Base-by-base conservation (phyloP, 2,797 vertebrate genomes). In the Alosa sapidissima region DNA sequence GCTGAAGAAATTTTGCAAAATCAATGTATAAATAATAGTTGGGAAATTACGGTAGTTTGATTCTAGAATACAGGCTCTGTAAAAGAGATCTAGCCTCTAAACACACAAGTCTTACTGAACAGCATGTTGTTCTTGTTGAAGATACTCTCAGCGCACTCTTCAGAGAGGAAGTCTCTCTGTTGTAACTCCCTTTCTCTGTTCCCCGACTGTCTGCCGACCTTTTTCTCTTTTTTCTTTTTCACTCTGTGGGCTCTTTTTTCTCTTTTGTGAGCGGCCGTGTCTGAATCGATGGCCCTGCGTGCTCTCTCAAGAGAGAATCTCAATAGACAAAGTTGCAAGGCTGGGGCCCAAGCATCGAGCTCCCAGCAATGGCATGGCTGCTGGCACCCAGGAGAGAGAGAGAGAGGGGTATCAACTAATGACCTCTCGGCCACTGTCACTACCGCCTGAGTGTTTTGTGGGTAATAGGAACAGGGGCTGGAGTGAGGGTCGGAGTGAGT, bases 191-290 rank as follows among this genome's bases (percentile, higher is more conserved):
- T 68, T 33, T 14, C 13, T 72, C 65, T 36, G 65, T 36, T 41
- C 65, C 11, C 28, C 1, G 28, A 72, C n/a, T 83, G 36, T 87
- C 36, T 81, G 45, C 84, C 28, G 41, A 24, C 52, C 36, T 65
- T 83, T 87, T 81, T 72, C 16, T 28, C 83, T 62, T 78, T 60
- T 81, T 28, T 28, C 28, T 28, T 28, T 28, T 28, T 28, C 28
- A 28, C 28, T 28, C 28, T 28, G 28, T 28, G 24, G 33, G 14
- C 48, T 55, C 48, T 52, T 65, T 83, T 87, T 81, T 72, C 16
- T 28, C 83, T 62, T 78, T 60, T 81, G 81, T 81, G 75, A 85
- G 81, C 47, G 36, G 75, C 33, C 75, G 33, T 54, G 1, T 45
- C n/a, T 82, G 55, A 78, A n/a, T 81, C 81, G 52, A 52, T 48